Evolutionary conservation across 2,797 vertebrate species (phyloP), one percentile per base, ranked within the genome.

Genomic region (Pantherophis alleghaniensis): DNA sequence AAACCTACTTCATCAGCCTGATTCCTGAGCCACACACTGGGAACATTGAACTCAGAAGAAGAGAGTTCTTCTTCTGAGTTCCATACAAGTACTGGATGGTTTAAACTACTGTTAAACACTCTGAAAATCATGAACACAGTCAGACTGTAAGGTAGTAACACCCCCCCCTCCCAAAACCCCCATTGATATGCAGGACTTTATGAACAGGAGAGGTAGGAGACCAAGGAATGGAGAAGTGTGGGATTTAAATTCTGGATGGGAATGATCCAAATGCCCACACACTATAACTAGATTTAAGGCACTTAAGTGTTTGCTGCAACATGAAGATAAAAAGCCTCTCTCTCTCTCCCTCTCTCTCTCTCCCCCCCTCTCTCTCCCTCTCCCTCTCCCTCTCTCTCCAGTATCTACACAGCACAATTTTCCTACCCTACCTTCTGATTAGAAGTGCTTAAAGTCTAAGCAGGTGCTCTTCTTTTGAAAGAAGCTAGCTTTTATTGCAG

Each of bases 401-500:
- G n/a, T 37, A 42, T 79, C 18, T 79, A 55, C 28, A 51, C 18
- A 56, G 3, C 3, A 10, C 47, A 4, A 83, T 42, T 83, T 56
- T 32, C 42, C 14, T 83, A 13, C 2, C n/a, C 66, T 83, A 28
- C 88, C 20, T 28, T 57, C 59, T 87, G 55, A 9, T 14, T 28
- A n/a, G 32, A 22, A 26, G 18, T 32, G 28, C 51, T 42, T 83
- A 20, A 47, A 32, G 14, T 61, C 14, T 20, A 88, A 63, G 22
- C 26, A 56, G 24, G 5, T 12, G 0, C 90, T 47, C 14, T 2
- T 2, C 60, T 90, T 94, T 26, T 47, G 88, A 91, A 59, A 94
- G 61, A 61, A 94, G 74, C 69, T 53, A 94, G 79, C 79, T 95
- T 88, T 95, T 57, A 96, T 92, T 20, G 87, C 24, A 83, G 61